Conservation (phyloP, 2,797 vertebrate genomes). For the Dermochelys coriacea region DNA sequence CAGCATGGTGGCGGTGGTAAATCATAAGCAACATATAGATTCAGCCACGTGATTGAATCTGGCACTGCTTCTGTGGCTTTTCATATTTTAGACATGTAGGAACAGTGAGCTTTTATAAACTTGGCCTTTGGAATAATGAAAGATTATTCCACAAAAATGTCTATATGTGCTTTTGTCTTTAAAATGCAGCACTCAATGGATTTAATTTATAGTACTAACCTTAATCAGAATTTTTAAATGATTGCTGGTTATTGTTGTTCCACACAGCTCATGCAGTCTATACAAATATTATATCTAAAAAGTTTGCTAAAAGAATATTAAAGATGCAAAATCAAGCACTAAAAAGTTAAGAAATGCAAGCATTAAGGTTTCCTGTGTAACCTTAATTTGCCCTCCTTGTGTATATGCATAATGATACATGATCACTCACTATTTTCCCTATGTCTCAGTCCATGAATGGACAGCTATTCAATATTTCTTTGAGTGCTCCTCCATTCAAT, state of each 20-base stretch:
- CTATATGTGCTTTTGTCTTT: neutral
- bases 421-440: conserved; percentile 15
- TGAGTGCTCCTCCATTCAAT: conserved; percentile 77
- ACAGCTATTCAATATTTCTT: conserved; percentile 35
- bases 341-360: neutral
- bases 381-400: conserved; percentile 27
- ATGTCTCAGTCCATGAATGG: conserved; percentile 6
- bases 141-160: neutral
- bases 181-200: neutral
- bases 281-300: neutral
- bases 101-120: neutral
- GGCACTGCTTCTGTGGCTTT: too few relatives aligned
- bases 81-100: neutral
- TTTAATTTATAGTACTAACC: neutral
- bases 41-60: neutral
- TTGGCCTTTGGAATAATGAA: neutral
- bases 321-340: neutral
- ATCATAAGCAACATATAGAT: neutral
- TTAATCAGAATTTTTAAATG: neutral
- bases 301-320: neutral
- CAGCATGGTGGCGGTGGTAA: neutral
- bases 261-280: neutral
- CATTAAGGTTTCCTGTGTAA: neutral
- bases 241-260: neutral
- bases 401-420: conserved; percentile 11